A percentile compares a stretch with the other conserved stretches of the same genome.
phyloP scores from a whole-genome alignment of 2,113 vertebrate genomes.

The Lichenostomus cassidix region DNA sequence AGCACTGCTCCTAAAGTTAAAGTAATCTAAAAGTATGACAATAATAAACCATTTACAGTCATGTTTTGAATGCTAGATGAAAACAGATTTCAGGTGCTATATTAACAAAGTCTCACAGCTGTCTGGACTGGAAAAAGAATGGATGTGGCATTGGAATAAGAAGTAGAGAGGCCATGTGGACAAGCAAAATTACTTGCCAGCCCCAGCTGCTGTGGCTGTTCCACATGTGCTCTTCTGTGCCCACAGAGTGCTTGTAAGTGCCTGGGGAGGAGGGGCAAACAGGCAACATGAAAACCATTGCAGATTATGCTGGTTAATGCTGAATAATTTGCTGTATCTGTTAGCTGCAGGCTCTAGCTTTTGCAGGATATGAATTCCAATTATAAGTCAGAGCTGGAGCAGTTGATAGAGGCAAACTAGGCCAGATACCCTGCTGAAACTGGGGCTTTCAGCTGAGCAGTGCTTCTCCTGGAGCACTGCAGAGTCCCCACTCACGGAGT shows the following conservation, averaged over 20 bases:
- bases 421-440: not conserved
- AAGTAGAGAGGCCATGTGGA: not conserved
- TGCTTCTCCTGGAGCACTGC: not conserved
- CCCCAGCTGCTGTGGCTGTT: not conserved
- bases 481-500: fast-evolving
- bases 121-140: not conserved
- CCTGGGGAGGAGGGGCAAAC: not conserved
- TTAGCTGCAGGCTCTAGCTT: slow-evolving; percentile 15
- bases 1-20: slow-evolving; percentile 22
- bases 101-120: slow-evolving; percentile 23
- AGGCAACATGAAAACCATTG: not conserved
- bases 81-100: slow-evolving; percentile 30
- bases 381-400: not conserved
- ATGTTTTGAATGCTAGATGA: slow-evolving; percentile 51
- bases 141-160: not conserved
- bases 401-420: not conserved
- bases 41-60: slow-evolving; percentile 40
- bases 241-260: not conserved
- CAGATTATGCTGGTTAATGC: not conserved
- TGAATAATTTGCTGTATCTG: slow-evolving; percentile 19
- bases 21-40: slow-evolving; percentile 33
- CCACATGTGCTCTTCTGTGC: not conserved
- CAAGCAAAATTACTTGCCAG: not conserved
- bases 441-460: no score
- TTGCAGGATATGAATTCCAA: slow-evolving; percentile 3